phyloP scores from a whole-genome alignment of 2,888 invertebrate genomes.

The Macaria notata region DNA sequence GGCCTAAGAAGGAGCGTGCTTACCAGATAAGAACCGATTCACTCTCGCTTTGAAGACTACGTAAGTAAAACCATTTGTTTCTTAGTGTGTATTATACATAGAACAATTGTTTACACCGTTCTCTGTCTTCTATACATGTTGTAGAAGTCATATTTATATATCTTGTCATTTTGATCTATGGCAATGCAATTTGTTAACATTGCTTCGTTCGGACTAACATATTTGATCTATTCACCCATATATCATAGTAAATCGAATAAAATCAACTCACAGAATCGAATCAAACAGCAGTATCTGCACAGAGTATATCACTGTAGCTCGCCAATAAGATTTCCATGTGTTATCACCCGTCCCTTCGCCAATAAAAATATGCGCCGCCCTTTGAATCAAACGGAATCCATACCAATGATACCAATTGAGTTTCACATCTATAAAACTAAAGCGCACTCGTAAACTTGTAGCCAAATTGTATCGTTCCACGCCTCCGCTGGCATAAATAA shows the following conservation, averaged over 20 bases:
- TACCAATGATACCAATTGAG: constrained; percentile 72
- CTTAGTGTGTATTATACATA: too few relatives aligned
- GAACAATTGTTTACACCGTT: too few relatives aligned
- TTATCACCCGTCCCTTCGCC: constrained; percentile 27
- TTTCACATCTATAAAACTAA: constrained; percentile 70
- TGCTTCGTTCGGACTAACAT: too few relatives aligned
- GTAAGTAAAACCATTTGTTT: too few relatives aligned
- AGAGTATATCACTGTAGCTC: constrained; percentile 9
- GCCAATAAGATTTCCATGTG: constrained; percentile 25
- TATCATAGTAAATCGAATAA: background rate
- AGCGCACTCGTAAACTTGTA: constrained; percentile 65
- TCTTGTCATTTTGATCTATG: too few relatives aligned
- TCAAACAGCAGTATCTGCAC: constrained; percentile 4
- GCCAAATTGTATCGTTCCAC: constrained; percentile 63
- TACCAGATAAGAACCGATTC: too few relatives aligned
- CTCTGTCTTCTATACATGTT: too few relatives aligned
- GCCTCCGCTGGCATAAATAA: constrained; percentile 63
- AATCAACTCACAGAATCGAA: background rate
- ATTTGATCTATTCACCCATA: too few relatives aligned
- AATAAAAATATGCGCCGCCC: constrained; percentile 37
- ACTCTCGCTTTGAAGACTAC: too few relatives aligned
- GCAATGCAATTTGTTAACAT: too few relatives aligned
- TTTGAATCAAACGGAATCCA: constrained; percentile 48
- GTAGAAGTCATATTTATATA: too few relatives aligned
- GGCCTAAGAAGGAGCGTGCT: too few relatives aligned